A percentile compares a stretch with the other conserved stretches of the same genome.
Conservation (phyloP, 1,140 invertebrate genomes). For the Aleiodes sp. region DNA sequence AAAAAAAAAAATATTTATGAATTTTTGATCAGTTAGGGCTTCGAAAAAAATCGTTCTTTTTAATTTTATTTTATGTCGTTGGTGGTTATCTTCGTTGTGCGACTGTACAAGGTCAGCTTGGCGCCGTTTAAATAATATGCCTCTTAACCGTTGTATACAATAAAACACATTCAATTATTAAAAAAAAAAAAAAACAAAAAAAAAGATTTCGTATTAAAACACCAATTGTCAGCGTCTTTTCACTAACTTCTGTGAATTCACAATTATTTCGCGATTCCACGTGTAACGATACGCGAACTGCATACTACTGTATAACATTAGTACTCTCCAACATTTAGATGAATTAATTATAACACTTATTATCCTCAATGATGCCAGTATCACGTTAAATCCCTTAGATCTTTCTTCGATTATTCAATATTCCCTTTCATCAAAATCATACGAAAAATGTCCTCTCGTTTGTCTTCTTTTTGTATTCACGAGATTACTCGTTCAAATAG, state of each 20-base stretch:
- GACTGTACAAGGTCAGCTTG: constrained; percentile 32
- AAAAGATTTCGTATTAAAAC: too few species aligned
- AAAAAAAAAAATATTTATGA: constrained; percentile 8
- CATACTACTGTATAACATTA: constrained; percentile 67
- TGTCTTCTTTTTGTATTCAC: too few species aligned
- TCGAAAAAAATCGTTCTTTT: too few species aligned
- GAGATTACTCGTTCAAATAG: too few species aligned
- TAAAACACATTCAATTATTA: neutral
- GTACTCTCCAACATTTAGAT: constrained; percentile 65
- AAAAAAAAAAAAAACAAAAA: too few species aligned
- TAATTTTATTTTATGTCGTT: neutral
- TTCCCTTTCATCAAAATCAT: too few species aligned
- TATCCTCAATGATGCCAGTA: constrained; percentile 56
- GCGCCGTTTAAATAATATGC: constrained; percentile 26
- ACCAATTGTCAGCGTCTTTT: constrained; percentile 79
- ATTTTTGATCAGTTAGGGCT: too few species aligned
- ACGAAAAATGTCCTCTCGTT: too few species aligned
- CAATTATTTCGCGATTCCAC: constrained; percentile 89
- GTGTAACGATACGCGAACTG: constrained; percentile 85
- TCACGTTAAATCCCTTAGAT: constrained; percentile 38
- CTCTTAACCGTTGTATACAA: neutral
- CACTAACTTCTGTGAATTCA: constrained; percentile 88
- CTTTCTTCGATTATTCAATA: neutral
- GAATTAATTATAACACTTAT: constrained; percentile 46
- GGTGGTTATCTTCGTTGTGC: constrained; percentile 28